phyloP scores from a whole-genome alignment of 2,888 invertebrate genomes.

The Macropis europaea region DNA sequence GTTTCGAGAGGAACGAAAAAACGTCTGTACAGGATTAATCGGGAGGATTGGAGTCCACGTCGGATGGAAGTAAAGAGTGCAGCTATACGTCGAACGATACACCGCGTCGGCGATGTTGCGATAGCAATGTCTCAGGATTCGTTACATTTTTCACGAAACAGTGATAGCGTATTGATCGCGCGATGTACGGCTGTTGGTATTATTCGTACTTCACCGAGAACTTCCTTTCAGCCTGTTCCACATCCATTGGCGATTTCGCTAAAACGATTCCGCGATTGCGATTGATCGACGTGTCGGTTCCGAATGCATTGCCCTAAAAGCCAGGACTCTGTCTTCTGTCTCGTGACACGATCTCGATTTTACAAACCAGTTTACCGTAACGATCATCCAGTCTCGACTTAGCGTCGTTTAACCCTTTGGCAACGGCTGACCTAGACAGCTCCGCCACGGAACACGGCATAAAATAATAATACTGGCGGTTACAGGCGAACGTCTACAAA shows the following conservation, averaged over 20 bases:
- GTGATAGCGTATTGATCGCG: constrained; percentile 45
- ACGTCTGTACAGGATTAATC: constrained; percentile 2
- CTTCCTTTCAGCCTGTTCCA: not conserved
- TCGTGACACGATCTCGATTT: constrained; percentile 1
- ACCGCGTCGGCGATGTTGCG: not conserved
- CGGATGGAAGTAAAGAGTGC: not conserved
- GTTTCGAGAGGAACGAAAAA: not conserved
- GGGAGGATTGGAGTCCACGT: not conserved
- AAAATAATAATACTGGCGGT: no score
- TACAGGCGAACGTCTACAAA: no score
- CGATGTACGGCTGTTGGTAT: constrained; percentile 3
- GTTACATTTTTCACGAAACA: constrained; percentile 57
- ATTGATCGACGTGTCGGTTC: constrained; percentile 4
- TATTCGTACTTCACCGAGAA: constrained; percentile 9
- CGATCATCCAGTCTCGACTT: no score
- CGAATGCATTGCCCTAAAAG: constrained; percentile 3
- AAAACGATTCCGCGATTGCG: constrained; percentile 9
- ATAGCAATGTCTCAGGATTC: constrained; percentile 12
- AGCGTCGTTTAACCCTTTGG: no score
- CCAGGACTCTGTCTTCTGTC: not conserved
- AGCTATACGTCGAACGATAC: not conserved
- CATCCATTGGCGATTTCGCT: not conserved
- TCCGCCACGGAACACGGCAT: no score
- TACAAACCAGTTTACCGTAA: not conserved
- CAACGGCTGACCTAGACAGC: no score